These are phyloP conservation scores for Drosophila quinaria DNA, from an alignment of 2,888 invertebrate genomes.

Conservation along the genomic window DNA sequence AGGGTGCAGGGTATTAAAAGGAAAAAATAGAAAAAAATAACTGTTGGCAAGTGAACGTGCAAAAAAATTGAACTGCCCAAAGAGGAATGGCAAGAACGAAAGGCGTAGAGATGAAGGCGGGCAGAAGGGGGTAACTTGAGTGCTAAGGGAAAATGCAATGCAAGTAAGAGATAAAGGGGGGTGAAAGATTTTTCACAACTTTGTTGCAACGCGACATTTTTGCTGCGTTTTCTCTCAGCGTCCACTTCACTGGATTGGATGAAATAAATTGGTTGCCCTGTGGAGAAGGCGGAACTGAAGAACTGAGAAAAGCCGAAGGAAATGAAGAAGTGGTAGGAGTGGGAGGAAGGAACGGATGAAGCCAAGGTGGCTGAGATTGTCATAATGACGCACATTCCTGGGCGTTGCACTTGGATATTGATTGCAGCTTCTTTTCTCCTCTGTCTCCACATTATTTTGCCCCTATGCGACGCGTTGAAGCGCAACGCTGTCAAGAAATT, in stretches of 20 bases:
- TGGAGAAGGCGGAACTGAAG: neutral
- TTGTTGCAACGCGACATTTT: conserved; percentile 67
- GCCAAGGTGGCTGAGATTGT: conserved; percentile 54
- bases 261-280: conserved; percentile 18
- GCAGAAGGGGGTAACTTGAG: conserved; percentile 8
- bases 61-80: conserved; percentile 39
- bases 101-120: conserved; percentile 1
- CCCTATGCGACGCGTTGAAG: conserved; percentile 13
- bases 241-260: conserved; percentile 30
- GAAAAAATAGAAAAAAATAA: conserved; percentile 33
- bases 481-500: conserved; percentile 27
- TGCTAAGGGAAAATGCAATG: neutral
- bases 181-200: conserved; percentile 54
- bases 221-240: conserved; percentile 38
- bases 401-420: conserved; percentile 60
- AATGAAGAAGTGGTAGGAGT: neutral
- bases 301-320: neutral
- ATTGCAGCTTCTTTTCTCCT: conserved; percentile 55
- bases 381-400: conserved; percentile 71
- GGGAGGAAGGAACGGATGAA: neutral
- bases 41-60: conserved; percentile 31
- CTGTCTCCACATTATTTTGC: conserved; percentile 20
- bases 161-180: neutral
- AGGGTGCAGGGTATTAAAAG: conserved; percentile 25
- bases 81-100: conserved; percentile 25